Percentiles rank a stretch among this genome's conserved stretches.
Conservation (phyloP, 2,888 invertebrate genomes). For the Ferrisia virgata region DNA sequence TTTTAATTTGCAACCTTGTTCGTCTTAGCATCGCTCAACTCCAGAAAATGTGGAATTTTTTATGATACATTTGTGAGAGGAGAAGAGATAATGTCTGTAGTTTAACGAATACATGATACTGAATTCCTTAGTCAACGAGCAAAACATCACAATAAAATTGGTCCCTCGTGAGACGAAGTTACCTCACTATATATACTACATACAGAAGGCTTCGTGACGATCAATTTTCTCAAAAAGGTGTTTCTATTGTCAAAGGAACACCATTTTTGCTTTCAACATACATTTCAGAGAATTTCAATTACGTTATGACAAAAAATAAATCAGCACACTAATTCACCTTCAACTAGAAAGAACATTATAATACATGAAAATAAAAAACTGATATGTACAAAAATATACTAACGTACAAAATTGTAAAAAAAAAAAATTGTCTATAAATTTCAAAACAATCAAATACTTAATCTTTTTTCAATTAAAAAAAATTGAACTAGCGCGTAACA, state of each 20-base stretch:
- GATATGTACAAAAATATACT: not conserved
- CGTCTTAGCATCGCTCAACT: too few species aligned
- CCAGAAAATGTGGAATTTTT: constrained; percentile 91
- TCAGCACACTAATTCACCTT: too few species aligned
- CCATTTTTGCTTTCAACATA: too few species aligned
- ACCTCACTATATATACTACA: too few species aligned
- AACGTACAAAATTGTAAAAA: not conserved
- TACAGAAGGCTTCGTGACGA: too few species aligned
- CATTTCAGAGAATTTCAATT: not conserved
- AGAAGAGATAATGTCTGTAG: constrained; percentile 97
- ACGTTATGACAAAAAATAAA: not conserved
- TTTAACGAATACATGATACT: constrained; percentile 96
- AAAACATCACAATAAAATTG: constrained; percentile 79
- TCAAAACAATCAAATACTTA: not conserved
- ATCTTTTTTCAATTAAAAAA: not conserved
- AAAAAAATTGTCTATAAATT: not conserved
- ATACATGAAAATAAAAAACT: not conserved
- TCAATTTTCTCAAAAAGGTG: too few species aligned
- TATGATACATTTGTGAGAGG: constrained; percentile 99
- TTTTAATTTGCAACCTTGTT: too few species aligned
- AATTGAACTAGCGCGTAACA: not conserved
- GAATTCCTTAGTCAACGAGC: constrained; percentile 84
- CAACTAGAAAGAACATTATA: too few species aligned
- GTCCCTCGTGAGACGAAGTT: too few species aligned
- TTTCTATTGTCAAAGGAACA: too few species aligned